Conservation (phyloP, 1,140 invertebrate genomes). For the Drosophila eugracilis region DNA sequence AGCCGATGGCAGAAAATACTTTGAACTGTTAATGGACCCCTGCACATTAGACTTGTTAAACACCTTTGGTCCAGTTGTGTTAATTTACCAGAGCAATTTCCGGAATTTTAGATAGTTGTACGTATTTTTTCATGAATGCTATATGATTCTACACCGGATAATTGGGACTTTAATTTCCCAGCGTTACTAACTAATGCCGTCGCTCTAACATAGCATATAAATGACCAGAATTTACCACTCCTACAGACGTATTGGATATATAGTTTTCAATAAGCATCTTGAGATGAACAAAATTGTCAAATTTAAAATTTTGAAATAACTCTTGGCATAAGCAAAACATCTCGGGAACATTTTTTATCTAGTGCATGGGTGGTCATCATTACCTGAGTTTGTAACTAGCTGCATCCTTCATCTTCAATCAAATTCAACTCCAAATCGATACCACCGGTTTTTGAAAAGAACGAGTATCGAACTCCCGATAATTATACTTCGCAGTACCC, state of each 20-base stretch:
- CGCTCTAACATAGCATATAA: conserved; percentile 93
- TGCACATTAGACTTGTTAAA: conserved; percentile 89
- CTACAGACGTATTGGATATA: conserved; percentile 91
- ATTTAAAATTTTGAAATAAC: conserved; percentile 89
- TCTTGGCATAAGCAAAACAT: conserved; percentile 94
- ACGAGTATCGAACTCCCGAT: conserved; percentile 92
- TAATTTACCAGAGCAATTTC: conserved; percentile 88
- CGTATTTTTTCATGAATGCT: conserved; percentile 91
- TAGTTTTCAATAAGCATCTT: conserved; percentile 92
- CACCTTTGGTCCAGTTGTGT: conserved; percentile 87
- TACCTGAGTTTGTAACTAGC: conserved; percentile 91
- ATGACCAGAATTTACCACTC: conserved; percentile 94
- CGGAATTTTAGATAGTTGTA: conserved; percentile 88
- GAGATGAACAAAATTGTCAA: conserved; percentile 91
- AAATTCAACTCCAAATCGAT: conserved; percentile 89
- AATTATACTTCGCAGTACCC: conserved; percentile 93
- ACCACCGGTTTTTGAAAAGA: conserved; percentile 93
- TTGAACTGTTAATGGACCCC: conserved; percentile 88
- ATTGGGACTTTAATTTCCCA: conserved; percentile 89
- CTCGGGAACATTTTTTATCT: conserved; percentile 90
- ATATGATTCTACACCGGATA: conserved; percentile 93
- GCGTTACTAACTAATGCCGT: conserved; percentile 89
- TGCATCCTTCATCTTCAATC: conserved; percentile 88
- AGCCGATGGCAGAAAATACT: conserved; percentile 85
- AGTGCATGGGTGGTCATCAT: conserved; percentile 93